A percentile compares a stretch with the other conserved stretches of the same genome.
Evolutionary conservation across 2,113 vertebrate genomes (phyloP).

Genomic region (Rhineura floridana): DNA sequence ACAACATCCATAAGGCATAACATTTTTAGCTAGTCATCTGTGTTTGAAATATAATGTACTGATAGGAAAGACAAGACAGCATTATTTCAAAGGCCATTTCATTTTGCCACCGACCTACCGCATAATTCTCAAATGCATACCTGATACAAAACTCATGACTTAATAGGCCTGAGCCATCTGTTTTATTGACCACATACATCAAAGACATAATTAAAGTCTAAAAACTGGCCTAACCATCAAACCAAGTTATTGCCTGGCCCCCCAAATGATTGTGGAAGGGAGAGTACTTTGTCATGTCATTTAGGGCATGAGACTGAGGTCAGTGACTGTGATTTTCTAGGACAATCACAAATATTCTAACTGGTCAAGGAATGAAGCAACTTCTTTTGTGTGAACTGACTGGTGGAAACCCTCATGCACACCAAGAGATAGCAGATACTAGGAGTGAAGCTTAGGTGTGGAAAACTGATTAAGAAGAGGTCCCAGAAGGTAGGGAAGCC

Average conservation of each 20-base stretch:
- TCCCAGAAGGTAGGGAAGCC: too few species aligned
- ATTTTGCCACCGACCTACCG: not conserved
- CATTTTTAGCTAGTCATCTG: slow-evolving; percentile 29
- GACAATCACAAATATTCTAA: not conserved
- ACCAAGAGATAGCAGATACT: not conserved
- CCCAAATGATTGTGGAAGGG: not conserved
- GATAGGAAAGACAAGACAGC: not conserved
- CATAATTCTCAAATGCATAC: not conserved
- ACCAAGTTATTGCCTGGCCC: not conserved
- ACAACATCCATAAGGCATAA: slow-evolving; percentile 16
- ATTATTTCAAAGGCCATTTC: not conserved
- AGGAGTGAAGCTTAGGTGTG: too few species aligned
- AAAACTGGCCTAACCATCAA: not conserved
- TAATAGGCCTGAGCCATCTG: not conserved
- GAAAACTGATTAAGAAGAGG: too few species aligned
- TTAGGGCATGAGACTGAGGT: not conserved
- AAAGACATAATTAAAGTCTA: not conserved
- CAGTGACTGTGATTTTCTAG: not conserved
- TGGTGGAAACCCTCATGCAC: not conserved
- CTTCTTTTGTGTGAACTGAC: not conserved
- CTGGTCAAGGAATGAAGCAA: not conserved
- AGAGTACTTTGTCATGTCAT: not conserved
- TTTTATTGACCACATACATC: not conserved
- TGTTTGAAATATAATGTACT: not conserved
- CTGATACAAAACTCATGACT: not conserved